A percentile compares a stretch with the other conserved stretches of the same genome.
phyloP scores from a whole-genome alignment of 1,140 invertebrate species.

The Yoshiicerus persimilis region DNA sequence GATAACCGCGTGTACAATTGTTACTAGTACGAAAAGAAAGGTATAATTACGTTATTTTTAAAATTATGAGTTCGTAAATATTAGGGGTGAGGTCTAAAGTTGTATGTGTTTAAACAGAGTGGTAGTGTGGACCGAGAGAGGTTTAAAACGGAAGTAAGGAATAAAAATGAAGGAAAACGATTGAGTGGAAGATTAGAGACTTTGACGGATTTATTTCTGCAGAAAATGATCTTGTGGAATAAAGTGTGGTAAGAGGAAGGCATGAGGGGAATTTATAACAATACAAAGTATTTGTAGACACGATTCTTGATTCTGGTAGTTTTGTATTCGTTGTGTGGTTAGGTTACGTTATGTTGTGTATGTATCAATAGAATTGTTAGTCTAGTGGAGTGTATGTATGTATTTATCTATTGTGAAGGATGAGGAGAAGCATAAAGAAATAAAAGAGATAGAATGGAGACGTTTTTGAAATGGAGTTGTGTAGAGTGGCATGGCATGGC shows the following conservation, averaged over 20 bases:
- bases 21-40: no score
- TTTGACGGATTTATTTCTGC: constrained; percentile 8
- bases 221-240: neutral
- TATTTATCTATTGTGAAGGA: neutral
- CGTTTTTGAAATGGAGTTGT: neutral
- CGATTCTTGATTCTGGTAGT: neutral
- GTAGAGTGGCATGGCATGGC: neutral
- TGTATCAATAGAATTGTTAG: neutral
- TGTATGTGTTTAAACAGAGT: neutral
- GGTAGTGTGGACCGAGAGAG: neutral
- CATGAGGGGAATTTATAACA: constrained; percentile 16
- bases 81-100: neutral
- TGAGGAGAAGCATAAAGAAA: neutral
- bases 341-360: neutral
- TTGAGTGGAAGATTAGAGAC: neutral
- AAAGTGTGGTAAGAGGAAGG: constrained; percentile 1
- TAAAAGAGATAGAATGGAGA: neutral
- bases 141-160: neutral
- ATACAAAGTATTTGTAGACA: constrained; percentile 7
- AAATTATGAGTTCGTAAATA: no score
- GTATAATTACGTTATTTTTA: no score
- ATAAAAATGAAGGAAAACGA: neutral
- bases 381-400: neutral
- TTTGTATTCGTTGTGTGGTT: neutral
- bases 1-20: no score